Evolutionary conservation across 2,113 vertebrate species (phyloP).

Genomic region (Rhea pennata): DNA sequence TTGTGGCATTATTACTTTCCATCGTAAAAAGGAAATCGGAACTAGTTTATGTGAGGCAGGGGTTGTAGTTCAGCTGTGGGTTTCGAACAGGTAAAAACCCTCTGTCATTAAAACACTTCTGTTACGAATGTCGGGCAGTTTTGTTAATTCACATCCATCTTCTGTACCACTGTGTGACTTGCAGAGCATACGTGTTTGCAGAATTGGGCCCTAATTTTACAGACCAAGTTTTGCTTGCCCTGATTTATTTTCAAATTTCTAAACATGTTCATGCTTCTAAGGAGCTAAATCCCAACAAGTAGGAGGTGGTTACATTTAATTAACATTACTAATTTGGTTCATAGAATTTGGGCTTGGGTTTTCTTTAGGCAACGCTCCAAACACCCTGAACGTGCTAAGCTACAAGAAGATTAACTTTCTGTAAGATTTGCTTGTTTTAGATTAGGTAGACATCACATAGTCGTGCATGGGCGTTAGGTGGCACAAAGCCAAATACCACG

Average conservation of each 20-base stretch:
- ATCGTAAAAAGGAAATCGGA: neutral
- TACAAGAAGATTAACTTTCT: slow-evolving; percentile 28
- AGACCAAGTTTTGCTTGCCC: neutral
- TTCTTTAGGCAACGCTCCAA: neutral
- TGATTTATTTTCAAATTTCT: neutral
- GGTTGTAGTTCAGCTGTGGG: neutral
- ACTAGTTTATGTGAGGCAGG: neutral
- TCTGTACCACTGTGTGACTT: neutral
- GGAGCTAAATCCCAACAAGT: neutral
- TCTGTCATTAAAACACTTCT: neutral
- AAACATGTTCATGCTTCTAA: neutral
- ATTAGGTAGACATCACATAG: slow-evolving; percentile 5
- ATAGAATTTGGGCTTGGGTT: neutral
- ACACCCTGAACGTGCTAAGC: neutral
- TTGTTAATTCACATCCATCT: neutral
- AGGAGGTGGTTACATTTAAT: neutral
- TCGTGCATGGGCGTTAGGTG: neutral
- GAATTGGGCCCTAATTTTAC: neutral
- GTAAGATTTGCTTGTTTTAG: slow-evolving; percentile 3
- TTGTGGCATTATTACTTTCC: neutral
- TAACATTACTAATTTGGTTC: neutral
- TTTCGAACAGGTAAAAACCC: neutral
- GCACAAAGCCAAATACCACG: slow-evolving; percentile 16
- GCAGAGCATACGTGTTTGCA: fast-evolving
- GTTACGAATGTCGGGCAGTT: neutral